Percentiles rank a stretch among this genome's conserved stretches.
phyloP scores from a whole-genome alignment of 2,888 invertebrate species.

The Zele albiditarsus region DNA sequence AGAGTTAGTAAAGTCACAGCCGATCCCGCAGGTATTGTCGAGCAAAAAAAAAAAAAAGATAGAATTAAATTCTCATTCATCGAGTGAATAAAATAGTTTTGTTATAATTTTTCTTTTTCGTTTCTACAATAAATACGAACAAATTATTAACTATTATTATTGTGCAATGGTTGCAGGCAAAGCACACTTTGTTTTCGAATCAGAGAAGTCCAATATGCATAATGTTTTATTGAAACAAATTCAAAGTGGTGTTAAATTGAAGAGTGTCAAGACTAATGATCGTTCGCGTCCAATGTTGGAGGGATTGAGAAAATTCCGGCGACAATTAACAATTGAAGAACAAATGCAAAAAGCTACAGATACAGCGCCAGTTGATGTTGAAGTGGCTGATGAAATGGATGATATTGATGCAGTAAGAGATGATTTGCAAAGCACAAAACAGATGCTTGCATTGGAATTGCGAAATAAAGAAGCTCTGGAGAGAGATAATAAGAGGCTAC shows the following conservation, averaged over 20 bases:
- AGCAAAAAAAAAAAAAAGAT: slow-evolving; percentile 30
- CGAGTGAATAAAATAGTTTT: slow-evolving; percentile 12
- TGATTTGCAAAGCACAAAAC: slow-evolving; percentile 93
- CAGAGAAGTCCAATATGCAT: slow-evolving; percentile 87
- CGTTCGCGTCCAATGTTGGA: slow-evolving; percentile 89
- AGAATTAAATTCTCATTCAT: background rate
- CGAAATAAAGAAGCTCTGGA: slow-evolving; percentile 89
- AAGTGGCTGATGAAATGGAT: slow-evolving; percentile 85
- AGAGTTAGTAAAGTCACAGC: slow-evolving; percentile 69
- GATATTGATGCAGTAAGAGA: slow-evolving; percentile 93
- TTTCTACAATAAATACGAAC: background rate
- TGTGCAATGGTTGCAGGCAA: slow-evolving; percentile 73
- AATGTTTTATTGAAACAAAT: slow-evolving; percentile 88
- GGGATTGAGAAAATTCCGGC: slow-evolving; percentile 88
- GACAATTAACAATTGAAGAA: slow-evolving; percentile 93
- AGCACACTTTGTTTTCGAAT: slow-evolving; percentile 89
- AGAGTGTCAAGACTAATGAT: slow-evolving; percentile 86
- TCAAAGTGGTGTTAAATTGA: slow-evolving; percentile 83
- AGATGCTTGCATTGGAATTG: slow-evolving; percentile 89
- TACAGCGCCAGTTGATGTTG: slow-evolving; percentile 75
- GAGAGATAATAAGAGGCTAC: slow-evolving; percentile 88
- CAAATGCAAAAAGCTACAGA: slow-evolving; percentile 86
- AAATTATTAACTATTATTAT: slow-evolving; percentile 34
- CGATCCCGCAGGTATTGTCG: slow-evolving; percentile 65
- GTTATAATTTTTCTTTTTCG: background rate